A percentile compares a stretch with the other conserved stretches of the same genome.
phyloP scores from a whole-genome alignment of 1,140 invertebrate genomes.

The Antheraea mylitta region DNA sequence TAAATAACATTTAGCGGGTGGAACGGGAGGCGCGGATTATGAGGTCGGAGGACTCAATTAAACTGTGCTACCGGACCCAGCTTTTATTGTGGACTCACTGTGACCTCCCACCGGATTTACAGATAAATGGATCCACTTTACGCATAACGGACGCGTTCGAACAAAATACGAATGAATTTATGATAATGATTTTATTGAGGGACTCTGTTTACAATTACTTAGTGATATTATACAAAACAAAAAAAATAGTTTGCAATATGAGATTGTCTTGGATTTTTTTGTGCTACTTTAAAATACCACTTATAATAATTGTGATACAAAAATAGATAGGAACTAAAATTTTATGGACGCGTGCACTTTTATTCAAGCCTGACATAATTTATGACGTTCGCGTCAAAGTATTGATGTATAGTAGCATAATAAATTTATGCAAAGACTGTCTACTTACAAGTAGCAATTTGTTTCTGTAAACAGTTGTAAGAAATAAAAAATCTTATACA shows the following conservation, averaged over 20 bases:
- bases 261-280: background rate
- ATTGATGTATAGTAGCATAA: slow-evolving; percentile 11
- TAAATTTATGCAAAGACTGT: slow-evolving; percentile 22
- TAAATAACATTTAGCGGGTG: slow-evolving; percentile 70
- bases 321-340: background rate
- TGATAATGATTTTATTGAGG: slow-evolving; percentile 17
- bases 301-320: background rate
- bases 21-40: slow-evolving; percentile 59
- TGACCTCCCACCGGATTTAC: slow-evolving; percentile 63
- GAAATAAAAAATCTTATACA: slow-evolving; percentile 20
- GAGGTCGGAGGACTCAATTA: slow-evolving; percentile 75
- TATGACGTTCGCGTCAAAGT: slow-evolving; percentile 6
- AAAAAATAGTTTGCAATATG: background rate
- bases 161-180: slow-evolving; percentile 39
- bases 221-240: background rate
- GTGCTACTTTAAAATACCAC: background rate
- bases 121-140: slow-evolving; percentile 64
- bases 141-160: slow-evolving; percentile 37
- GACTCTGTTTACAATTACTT: background rate
- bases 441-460: slow-evolving; percentile 26
- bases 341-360: background rate
- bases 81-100: slow-evolving; percentile 66
- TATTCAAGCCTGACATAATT: slow-evolving; percentile 5
- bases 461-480: slow-evolving; percentile 19
- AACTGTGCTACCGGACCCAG: slow-evolving; percentile 65